Evolutionary conservation across 2,888 invertebrate species (phyloP).

Genomic region (Agonopterix subpropinquella): DNA sequence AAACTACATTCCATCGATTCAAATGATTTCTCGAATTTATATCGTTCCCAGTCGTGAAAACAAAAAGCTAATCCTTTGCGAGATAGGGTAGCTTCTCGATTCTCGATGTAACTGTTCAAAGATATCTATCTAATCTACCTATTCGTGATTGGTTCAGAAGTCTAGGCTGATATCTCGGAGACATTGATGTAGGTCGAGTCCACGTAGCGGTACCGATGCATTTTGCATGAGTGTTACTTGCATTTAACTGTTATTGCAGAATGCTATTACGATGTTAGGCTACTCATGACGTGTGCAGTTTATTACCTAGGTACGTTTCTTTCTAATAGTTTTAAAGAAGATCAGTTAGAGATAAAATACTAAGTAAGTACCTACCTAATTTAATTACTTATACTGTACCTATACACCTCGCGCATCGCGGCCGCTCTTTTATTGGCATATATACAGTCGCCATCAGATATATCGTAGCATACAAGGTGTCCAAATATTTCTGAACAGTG

Average conservation of each 20-base stretch:
- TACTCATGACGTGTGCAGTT: neutral
- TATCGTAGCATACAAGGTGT: too few relatives aligned
- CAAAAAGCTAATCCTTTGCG: too few relatives aligned
- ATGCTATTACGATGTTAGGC: neutral
- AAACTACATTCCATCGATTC: too few relatives aligned
- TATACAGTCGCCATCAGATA: too few relatives aligned
- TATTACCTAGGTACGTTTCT: neutral
- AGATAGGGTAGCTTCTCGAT: too few relatives aligned
- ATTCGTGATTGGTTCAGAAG: neutral
- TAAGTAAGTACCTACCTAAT: too few relatives aligned
- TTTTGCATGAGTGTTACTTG: slow-evolving; percentile 14
- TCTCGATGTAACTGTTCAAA: slow-evolving; percentile 20
- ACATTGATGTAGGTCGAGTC: slow-evolving; percentile 27
- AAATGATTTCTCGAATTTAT: too few relatives aligned
- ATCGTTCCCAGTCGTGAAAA: too few relatives aligned
- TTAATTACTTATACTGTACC: too few relatives aligned
- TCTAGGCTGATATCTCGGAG: slow-evolving; percentile 1
- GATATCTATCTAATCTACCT: slow-evolving; percentile 11
- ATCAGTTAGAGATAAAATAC: neutral
- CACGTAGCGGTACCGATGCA: slow-evolving; percentile 35
- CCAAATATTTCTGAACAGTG: too few relatives aligned
- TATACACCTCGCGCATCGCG: too few relatives aligned
- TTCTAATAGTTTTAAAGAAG: neutral
- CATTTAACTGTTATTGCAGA: neutral
- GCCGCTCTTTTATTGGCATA: too few relatives aligned